Evolutionary conservation across 2,797 vertebrate species (phyloP), one percentile per base, ranked within the genome.

Genomic region (Phalanger gymnotis): DNA sequence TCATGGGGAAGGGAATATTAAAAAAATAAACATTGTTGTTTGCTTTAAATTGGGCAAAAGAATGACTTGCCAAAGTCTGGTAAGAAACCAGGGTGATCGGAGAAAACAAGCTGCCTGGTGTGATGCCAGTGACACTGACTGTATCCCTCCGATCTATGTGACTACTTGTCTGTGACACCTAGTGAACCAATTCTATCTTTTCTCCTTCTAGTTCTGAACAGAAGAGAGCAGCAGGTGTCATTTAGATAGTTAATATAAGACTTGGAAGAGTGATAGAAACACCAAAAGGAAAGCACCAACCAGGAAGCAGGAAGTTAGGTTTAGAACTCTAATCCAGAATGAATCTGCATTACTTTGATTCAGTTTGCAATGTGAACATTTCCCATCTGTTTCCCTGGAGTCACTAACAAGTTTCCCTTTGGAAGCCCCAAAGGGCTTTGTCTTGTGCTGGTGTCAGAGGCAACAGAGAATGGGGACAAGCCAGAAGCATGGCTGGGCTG

Each of bases 371-470:
- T 96, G 31, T 91, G 19, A 40, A 58, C 92, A 94, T 95, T 81
- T 96, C 58, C 40, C 93, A 93, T 94, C 95, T 95, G 93, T 96
- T 97, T 97, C 93, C 95, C 96, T 96, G 94, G 34, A 57, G 30
- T 92, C n/a, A 93, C 96, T 94, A 58, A 98, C 96, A 98, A 97
- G 97, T 96, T 90, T 96, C 97, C 97, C 97, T 97, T 97, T 27
- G 40, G 73, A 51, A 51, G 73, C 25, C 73, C 40, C 73, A 27
- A 87, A 87, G 73, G 73, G 40, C 73, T 25, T 87, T 87, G 47
- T 87, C 40, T 51, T 47, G 40, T 27, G 73, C 25, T 87, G 73
- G 73, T 87, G 40, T 87, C 73, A 87, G 40, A 87, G 73, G 73
- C 40, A 87, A 87, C 73, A 87, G 73, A 47, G 40, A 87, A 87